Evolutionary conservation across 2,797 vertebrate genomes (phyloP).

Genomic region (Tamandua tetradactyla): DNA sequence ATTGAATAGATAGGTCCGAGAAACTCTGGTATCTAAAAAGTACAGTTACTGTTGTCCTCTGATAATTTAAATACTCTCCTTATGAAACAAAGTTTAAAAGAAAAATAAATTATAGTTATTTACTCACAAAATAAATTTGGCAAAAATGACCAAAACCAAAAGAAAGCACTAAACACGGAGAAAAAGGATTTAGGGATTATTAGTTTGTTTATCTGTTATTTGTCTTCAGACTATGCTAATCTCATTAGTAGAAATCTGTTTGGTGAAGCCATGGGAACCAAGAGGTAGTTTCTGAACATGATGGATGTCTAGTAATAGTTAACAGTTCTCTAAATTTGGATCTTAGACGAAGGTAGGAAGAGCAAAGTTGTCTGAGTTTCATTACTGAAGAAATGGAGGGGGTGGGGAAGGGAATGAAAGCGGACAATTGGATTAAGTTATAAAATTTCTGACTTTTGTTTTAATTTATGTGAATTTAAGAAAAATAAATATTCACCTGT

Average conservation of each 20-base stretch:
- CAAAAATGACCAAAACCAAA: neutral
- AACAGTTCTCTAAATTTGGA: neutral
- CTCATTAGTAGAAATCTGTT: constrained; percentile 2
- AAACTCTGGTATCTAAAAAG: constrained; percentile 3
- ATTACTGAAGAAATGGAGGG: neutral
- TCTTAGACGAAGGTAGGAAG: constrained; percentile 18
- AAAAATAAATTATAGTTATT: neutral
- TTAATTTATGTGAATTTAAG: neutral
- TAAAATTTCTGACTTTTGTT: neutral
- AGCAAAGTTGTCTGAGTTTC: constrained; percentile 49
- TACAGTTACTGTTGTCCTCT: neutral
- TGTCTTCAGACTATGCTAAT: constrained; percentile 13
- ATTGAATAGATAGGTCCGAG: neutral
- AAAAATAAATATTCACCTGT: neutral
- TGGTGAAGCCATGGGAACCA: neutral
- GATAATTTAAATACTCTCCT: constrained; percentile 4
- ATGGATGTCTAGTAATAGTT: neutral
- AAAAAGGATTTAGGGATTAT: neutral
- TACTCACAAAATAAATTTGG: neutral
- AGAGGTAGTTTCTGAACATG: neutral
- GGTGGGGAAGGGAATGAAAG: neutral
- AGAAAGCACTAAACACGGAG: neutral
- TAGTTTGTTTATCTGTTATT: neutral
- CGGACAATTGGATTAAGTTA: constrained; percentile 23
- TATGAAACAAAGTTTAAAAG: constrained; percentile 30